Base-by-base conservation (phyloP, 2,113 vertebrate species). In the Porphyrio hochstetteri region DNA sequence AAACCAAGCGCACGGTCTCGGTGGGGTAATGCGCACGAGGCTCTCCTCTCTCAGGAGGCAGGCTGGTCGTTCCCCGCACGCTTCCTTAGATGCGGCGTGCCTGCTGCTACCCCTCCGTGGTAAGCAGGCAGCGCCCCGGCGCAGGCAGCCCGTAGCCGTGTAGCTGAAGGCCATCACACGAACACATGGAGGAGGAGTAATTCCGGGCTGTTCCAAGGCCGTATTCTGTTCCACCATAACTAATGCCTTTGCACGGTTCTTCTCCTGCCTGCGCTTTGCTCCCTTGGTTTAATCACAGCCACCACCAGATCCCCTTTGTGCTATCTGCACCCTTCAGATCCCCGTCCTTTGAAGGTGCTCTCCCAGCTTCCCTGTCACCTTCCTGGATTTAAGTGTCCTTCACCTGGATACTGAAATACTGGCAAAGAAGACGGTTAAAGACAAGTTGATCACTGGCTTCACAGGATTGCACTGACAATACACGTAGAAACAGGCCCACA, bases 131-230 rank as follows among this genome's bases (percentile, higher is more conserved):
- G 46, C 18, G 20, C 46, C 46, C 46, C 18, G 46, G 46, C 46
- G 46, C 19, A 20, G 46, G 18, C 12, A 2, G 48, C 10, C 1
- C 35, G 1, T 4, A 7, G 4, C 4, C 8, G 2, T 2, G 25
- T 17, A 24, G 7, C 12, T 20, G 23, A 5, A 1, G 31, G 57
- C 27, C 31, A 2, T 33, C 3, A 1, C 38, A 5, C 20, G 18
- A 20, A 9, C 3, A 4, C 5, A 1, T 1, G 38, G 28, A 3
- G 6, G 33, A 52, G 27, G 31, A 52, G 53, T 40, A 27, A 11
- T 5, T 21, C 35, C 2, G 42, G 52, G 6, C 60, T 29, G 11
- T 17, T 19, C 28, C 59, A 14, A 33, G 33, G 13, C 52, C 9
- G 0, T 24, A 36, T 44, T 11, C 1, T 15, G 9, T 23, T 48